Base-by-base conservation (phyloP, 2,113 vertebrate species). In the Gymnarchus niloticus region DNA sequence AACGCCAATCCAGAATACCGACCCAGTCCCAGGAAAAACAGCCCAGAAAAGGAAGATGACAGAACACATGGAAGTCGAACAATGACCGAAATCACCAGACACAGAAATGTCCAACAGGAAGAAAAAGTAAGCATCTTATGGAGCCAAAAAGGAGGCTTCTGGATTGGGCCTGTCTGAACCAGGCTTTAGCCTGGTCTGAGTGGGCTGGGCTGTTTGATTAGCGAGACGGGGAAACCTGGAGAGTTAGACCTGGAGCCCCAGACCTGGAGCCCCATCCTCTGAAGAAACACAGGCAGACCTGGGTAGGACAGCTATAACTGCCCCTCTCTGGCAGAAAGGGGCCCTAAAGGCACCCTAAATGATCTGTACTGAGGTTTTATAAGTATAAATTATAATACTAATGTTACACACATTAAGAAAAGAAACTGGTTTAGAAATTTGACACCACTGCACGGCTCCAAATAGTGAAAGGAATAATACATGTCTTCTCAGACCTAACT, bases 81-180 rank as follows among this genome's bases (percentile, higher is more conserved):
- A 1, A 23, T 61, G 57, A 23, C 19, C 7, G 5, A 61, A 61
- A 61, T 6, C 57, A 7, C 6, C 21, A 61, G 14, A n/a, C 14
- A 6, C 21, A 10, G 12, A 54, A 54, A 61, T 2, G 14, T 21
- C n/a, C 57, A 61, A 61, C 7, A 23, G 57, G 21, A n/a, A 6
- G 57, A 23, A 61, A 14, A 61, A 21, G n/a, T 5, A 61, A 86
- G 90, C 91, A 86, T 93, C 94, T 95, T 94, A 95, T 94, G 89
- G 93, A 93, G 92, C 92, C 93, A 91, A 92, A 92, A 89, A 93
- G 91, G 91, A 93, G 94, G 90, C 93, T 94, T 93, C 93, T 93
- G 92, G 92, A 93, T 89, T 92, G 90, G 90, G 93, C 93, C 90
- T 93, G 93, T 90, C 93, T 93, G 92, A 93, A 92, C 89, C 92